A percentile compares a stretch with the other conserved stretches of the same genome.
Conservation (phyloP, 2,888 invertebrate species). For the Cynaeus angustus region DNA sequence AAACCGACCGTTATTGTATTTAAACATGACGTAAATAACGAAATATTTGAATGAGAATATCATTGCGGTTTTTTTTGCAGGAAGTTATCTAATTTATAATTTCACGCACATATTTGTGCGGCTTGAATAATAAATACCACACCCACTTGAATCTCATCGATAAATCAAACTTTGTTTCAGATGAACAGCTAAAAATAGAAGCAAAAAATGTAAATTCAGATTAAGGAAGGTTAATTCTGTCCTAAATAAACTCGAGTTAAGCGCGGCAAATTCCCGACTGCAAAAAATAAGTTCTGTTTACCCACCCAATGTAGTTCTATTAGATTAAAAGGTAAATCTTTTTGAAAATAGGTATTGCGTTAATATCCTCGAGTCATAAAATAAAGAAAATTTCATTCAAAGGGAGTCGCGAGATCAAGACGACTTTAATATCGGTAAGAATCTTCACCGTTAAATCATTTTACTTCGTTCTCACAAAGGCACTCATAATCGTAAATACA, state of each 20-base stretch:
- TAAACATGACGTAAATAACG: background rate
- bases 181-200: no score
- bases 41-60: background rate
- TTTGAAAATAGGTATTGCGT: conserved; percentile 11
- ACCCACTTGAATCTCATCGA: background rate
- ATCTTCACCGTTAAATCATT: conserved; percentile 9
- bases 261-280: no score
- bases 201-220: no score
- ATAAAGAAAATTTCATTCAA: conserved; percentile 5
- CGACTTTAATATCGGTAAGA: conserved; percentile 14
- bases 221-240: no score
- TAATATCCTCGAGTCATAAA: conserved; percentile 20
- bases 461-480: conserved; percentile 9
- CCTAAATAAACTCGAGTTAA: no score
- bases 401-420: conserved; percentile 2
- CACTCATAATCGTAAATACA: conserved; percentile 21
- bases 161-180: background rate
- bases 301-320: background rate
- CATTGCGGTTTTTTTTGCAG: conserved; percentile 9
- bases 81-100: conserved; percentile 1
- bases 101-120: conserved; percentile 6
- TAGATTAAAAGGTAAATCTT: conserved; percentile 9
- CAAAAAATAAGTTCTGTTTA: conserved; percentile 10
- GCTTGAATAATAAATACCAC: conserved; percentile 4
- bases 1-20: background rate